Conservation (phyloP, 1,140 invertebrate genomes). For the Palaemon carinicauda region DNA sequence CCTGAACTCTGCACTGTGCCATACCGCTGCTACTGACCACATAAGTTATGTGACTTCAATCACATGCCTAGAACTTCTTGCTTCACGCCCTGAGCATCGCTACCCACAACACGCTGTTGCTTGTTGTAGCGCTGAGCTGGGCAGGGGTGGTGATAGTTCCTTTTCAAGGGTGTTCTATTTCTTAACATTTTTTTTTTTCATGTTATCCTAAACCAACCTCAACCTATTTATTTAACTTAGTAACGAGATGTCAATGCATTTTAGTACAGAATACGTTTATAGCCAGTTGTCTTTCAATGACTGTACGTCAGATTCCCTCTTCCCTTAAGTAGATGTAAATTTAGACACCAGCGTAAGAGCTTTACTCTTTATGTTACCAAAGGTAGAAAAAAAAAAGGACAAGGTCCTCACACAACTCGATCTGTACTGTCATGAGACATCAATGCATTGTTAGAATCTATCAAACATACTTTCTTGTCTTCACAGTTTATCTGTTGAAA, state of each 20-base stretch:
- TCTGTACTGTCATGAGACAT: background rate
- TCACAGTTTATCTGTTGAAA: slow-evolving; percentile 16
- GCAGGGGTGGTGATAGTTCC: slow-evolving; percentile 45
- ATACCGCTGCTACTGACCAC: slow-evolving; percentile 23
- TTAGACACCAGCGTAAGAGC: background rate
- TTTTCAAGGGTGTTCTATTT: background rate
- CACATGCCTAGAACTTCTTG: background rate
- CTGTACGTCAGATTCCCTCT: background rate
- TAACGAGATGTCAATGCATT: background rate
- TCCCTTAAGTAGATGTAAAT: background rate
- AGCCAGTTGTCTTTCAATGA: background rate
- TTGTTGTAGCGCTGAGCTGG: background rate
- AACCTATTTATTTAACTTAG: background rate
- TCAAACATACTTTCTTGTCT: background rate
- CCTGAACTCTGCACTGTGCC: slow-evolving; percentile 23
- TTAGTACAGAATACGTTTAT: background rate
- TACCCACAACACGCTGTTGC: background rate
- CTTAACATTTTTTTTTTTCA: background rate
- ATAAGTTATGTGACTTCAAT: background rate
- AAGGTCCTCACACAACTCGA: background rate
- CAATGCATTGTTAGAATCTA: background rate
- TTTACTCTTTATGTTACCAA: slow-evolving; percentile 3
- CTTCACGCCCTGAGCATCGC: background rate
- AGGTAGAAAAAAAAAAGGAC: background rate
- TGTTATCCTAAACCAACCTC: background rate